Evolutionary conservation across 2,888 invertebrate species (phyloP).

Genomic region (Dastarcus helophoroides): DNA sequence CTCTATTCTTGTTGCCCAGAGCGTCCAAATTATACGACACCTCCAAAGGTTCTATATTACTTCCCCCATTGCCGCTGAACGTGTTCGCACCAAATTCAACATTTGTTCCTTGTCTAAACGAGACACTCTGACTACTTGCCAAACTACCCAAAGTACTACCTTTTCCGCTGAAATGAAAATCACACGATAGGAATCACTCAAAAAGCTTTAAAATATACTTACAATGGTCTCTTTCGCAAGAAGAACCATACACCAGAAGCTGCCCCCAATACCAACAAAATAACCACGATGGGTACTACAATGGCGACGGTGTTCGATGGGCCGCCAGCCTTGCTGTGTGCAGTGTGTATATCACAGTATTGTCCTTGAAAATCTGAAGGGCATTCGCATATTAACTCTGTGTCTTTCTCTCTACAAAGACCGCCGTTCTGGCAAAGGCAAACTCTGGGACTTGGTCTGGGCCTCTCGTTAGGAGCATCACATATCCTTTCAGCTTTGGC

Average conservation of each 20-base stretch:
- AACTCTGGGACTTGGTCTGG: conserved; percentile 60
- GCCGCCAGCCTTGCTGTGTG: conserved; percentile 45
- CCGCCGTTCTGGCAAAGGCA: conserved; percentile 87
- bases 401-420: conserved; percentile 49
- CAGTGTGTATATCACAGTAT: conserved; percentile 57
- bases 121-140: conserved; percentile 81
- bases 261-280: conserved; percentile 57
- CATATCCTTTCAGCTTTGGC: conserved; percentile 57
- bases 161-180: conserved; percentile 53
- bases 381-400: conserved; percentile 60
- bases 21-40: conserved; percentile 72
- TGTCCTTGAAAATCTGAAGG: conserved; percentile 58
- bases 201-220: conserved; percentile 35
- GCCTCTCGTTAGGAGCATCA: conserved; percentile 71
- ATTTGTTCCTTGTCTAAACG: conserved; percentile 87
- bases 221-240: conserved; percentile 74
- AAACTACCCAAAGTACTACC: conserved; percentile 66
- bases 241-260: conserved; percentile 73
- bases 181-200: conserved; percentile 4
- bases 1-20: conserved; percentile 66
- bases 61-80: conserved; percentile 42
- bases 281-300: conserved; percentile 70
- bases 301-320: conserved; percentile 58
- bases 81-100: conserved; percentile 69
- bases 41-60: conserved; percentile 52